These are phyloP conservation scores for Acridotheres tristis DNA, from an alignment of 2,797 vertebrate genomes.

Conservation along the genomic window DNA sequence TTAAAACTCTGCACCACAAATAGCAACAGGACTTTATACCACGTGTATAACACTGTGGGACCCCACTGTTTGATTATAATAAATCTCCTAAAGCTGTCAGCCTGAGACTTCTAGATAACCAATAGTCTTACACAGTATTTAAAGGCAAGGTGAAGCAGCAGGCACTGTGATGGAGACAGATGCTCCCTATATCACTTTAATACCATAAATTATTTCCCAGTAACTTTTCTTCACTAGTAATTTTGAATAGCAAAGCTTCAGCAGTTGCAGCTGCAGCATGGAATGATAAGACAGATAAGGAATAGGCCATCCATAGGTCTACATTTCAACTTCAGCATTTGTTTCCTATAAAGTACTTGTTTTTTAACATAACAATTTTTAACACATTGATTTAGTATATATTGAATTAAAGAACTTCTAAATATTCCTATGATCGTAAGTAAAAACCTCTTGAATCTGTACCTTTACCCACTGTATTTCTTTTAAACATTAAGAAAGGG, in stretches of 20 bases:
- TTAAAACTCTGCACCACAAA: not conserved
- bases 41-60: not conserved
- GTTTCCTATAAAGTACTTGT: not conserved
- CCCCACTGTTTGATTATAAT: not conserved
- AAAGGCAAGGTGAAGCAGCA: not conserved
- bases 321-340: not conserved
- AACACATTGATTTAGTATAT: not conserved
- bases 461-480: not conserved
- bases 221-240: not conserved
- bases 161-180: not conserved
- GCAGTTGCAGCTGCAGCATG: not conserved
- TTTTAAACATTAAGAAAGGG: slow-evolving; percentile 48
- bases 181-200: not conserved
- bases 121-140: not conserved
- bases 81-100: not conserved
- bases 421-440: not conserved
- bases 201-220: not conserved
- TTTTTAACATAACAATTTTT: not conserved
- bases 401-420: not conserved
- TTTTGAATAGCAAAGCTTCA: not conserved
- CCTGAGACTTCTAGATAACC: not conserved
- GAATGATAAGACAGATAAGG: not conserved
- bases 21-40: not conserved
- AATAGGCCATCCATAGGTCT: not conserved
- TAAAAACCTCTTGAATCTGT: not conserved